Evolutionary conservation across 2,113 vertebrate genomes (phyloP), one percentile per base, ranked within the genome.

Genomic region (Andinoacara biseriatus): DNA sequence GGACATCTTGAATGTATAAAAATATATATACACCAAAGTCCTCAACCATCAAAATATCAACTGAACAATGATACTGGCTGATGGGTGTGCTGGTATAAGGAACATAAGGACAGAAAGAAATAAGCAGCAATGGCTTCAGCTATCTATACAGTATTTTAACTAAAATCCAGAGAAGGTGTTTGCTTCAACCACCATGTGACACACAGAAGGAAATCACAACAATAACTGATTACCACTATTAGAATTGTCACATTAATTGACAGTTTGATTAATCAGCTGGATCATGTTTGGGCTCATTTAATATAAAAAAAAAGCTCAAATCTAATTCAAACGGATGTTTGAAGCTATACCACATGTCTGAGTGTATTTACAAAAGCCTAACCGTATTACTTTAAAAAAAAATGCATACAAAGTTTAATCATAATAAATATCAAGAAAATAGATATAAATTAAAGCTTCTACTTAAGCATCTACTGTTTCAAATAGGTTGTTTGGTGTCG

Each of bases 1-100:
- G 87, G 86, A 91, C 82, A 81, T 61, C 65, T 61, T 83, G 84
- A 35, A 52, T 72, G 8, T 52, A 69, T 69, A 69, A 7, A 69
- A 49, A 69, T 26, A 72, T 26, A 72, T 52, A 72, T 49, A 18
- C 20, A 46, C 24, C 40, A 72, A 72, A 72, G 17, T 72, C 26
- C 1, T 72, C 38, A 80, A 26, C 29, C 72, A 31, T 33, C 14
- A 60, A 61, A 74, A 59, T 57, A 29, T 52, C 38, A 49, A 26
- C 22, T 38, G 6, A 74, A 52, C 46, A 72, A 52, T 18, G 0
- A 5, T 26, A 20, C 1, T 29, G 40, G 78, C 65, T 20, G 31
- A 74, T 10, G 58, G 60, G 72, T 24, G 10, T 35, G 38, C 74
- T 46, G 49, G 38, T 46, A 9, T 54, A 14, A 57, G 56, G 62